Conservation (phyloP, 1,140 invertebrate species). For the Hyposmocoma kahamanoa region DNA sequence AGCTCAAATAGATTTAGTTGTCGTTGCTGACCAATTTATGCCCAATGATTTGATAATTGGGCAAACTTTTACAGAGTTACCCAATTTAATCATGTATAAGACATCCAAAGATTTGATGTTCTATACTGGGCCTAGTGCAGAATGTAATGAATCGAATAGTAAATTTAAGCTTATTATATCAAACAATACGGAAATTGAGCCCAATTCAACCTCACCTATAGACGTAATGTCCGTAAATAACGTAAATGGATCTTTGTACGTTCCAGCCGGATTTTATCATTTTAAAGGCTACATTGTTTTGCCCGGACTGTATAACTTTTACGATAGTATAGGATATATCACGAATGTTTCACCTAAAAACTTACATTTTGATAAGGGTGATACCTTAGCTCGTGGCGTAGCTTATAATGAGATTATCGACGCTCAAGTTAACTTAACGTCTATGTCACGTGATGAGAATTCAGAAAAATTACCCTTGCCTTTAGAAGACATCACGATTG, state of each 20-base stretch:
- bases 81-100: not conserved
- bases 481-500: not conserved
- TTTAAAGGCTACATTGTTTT: not conserved
- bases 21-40: constrained; percentile 1
- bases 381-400: not conserved
- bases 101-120: not conserved
- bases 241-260: not conserved
- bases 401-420: not conserved
- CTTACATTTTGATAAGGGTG: not conserved
- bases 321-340: not conserved
- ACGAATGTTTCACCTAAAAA: not conserved
- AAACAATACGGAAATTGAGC: not conserved
- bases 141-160: not conserved
- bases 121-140: not conserved
- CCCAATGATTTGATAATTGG: not conserved
- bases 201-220: not conserved
- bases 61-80: constrained; percentile 4
- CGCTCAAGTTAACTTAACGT: not conserved
- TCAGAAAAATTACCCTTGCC: not conserved
- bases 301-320: constrained; percentile 5
- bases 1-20: not conserved
- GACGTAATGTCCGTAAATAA: not conserved
- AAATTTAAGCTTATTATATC: not conserved
- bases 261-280: not conserved
- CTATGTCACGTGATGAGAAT: not conserved